phyloP scores from a whole-genome alignment of 2,797 vertebrate genomes.

The Xiphorhynchus erythropygius region DNA sequence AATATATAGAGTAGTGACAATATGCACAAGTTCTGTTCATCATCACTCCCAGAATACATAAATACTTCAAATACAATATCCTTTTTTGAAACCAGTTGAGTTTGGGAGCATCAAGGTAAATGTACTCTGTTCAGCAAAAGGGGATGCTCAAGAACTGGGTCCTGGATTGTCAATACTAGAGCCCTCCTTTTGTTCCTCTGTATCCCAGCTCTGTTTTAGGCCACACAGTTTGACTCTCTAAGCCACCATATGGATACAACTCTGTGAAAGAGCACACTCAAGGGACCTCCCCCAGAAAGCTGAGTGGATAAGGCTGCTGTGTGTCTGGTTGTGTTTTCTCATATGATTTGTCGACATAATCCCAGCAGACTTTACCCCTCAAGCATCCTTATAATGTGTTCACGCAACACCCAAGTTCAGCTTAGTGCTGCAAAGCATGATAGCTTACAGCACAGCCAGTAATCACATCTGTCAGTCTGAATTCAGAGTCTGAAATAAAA shows the following conservation, averaged over 20 bases:
- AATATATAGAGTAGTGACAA: not conserved
- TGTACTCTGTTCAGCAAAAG: not conserved
- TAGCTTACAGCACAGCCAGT: not conserved
- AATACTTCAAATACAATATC: not conserved
- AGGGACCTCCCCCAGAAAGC: not conserved
- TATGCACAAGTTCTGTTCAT: not conserved
- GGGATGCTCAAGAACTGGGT: not conserved
- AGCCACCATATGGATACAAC: not conserved
- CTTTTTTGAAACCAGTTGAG: not conserved
- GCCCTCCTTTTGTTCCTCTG: accelerated
- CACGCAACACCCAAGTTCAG: not conserved
- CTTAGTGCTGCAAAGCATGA: not conserved
- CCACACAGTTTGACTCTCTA: not conserved
- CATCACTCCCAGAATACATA: not conserved
- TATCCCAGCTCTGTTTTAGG: not conserved
- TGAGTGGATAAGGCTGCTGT: not conserved
- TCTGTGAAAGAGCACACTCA: not conserved
- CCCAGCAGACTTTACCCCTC: not conserved
- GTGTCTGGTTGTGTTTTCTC: not conserved
- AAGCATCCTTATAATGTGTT: not conserved
- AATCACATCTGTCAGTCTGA: not conserved
- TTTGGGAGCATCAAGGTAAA: not conserved
- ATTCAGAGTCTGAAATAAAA: not conserved
- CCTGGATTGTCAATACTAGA: not conserved
- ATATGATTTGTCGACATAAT: accelerated